These are phyloP conservation scores for Tachina grossa DNA, from an alignment of 2,888 invertebrate genomes.

Conservation along the genomic window DNA sequence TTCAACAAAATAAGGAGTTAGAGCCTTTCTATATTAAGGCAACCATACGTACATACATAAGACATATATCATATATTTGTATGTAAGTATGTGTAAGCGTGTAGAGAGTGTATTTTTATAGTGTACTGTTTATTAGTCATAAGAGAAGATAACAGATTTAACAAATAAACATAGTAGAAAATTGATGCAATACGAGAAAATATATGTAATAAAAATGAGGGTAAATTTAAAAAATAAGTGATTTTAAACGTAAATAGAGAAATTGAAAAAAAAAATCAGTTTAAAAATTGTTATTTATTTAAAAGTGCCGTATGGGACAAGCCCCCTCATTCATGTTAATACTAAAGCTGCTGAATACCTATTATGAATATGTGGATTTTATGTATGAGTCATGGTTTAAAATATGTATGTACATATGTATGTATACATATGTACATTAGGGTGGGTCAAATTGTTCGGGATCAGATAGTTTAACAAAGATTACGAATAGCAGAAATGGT, in stretches of 20 bases:
- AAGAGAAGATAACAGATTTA: conserved; percentile 29
- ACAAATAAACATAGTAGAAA: conserved; percentile 8
- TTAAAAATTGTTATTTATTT: neutral
- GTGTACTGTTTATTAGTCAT: conserved; percentile 17
- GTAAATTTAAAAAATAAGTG: neutral
- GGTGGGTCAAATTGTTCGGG: too few relatives aligned
- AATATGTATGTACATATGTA: neutral
- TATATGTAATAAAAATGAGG: conserved; percentile 7
- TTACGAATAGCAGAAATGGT: too few relatives aligned
- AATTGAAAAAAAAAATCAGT: conserved; percentile 6
- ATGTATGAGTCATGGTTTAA: conserved; percentile 25
- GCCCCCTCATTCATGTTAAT: conserved; percentile 36
- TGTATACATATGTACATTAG: too few relatives aligned
- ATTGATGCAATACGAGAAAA: conserved; percentile 44
- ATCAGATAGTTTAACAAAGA: neutral
- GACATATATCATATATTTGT: too few relatives aligned
- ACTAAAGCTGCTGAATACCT: neutral
- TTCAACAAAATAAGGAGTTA: too few relatives aligned
- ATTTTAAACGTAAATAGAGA: neutral
- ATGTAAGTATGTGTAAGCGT: neutral
- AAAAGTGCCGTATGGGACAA: neutral
- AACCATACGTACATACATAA: too few relatives aligned
- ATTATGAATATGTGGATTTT: conserved; percentile 3
- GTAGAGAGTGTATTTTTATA: conserved; percentile 8
- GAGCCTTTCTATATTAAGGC: too few relatives aligned